Evolutionary conservation across 2,113 vertebrate species (phyloP).

Genomic region (Labrus mixtus): DNA sequence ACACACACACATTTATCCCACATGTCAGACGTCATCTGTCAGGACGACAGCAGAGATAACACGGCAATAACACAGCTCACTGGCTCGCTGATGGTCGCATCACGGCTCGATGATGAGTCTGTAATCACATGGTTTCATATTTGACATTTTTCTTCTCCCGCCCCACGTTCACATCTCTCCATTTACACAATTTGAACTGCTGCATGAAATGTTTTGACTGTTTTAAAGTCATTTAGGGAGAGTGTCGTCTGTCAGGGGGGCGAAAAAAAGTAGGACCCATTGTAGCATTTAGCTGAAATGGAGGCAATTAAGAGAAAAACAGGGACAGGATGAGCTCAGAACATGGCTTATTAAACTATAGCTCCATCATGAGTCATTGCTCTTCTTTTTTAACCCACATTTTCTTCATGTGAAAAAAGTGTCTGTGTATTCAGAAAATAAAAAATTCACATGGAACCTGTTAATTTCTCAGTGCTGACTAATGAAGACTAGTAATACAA

Average conservation of each 20-base stretch:
- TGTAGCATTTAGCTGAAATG: background rate
- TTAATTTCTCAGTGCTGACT: too few species aligned
- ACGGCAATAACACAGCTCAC: constrained; percentile 60
- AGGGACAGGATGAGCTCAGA: background rate
- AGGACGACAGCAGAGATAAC: constrained; percentile 52
- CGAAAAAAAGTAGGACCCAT: background rate
- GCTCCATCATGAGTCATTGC: background rate
- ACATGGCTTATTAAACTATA: background rate
- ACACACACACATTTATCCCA: constrained; percentile 1
- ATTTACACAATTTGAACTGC: background rate
- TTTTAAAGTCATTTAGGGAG: background rate
- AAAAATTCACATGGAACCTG: too few species aligned
- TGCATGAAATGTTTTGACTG: background rate
- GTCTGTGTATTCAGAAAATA: too few species aligned
- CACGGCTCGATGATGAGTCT: constrained; percentile 18
- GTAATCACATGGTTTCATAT: constrained; percentile 43
- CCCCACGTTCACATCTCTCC: background rate
- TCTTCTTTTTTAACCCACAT: background rate
- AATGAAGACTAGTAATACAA: too few species aligned
- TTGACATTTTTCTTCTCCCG: constrained; percentile 34
- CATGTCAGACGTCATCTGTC: constrained; percentile 42
- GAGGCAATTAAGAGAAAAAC: background rate
- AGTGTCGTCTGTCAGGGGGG: background rate
- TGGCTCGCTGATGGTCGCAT: constrained; percentile 28
- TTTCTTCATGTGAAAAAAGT: too few species aligned